phyloP scores from a whole-genome alignment of 1,140 invertebrate species.

The Zophobas morio region DNA sequence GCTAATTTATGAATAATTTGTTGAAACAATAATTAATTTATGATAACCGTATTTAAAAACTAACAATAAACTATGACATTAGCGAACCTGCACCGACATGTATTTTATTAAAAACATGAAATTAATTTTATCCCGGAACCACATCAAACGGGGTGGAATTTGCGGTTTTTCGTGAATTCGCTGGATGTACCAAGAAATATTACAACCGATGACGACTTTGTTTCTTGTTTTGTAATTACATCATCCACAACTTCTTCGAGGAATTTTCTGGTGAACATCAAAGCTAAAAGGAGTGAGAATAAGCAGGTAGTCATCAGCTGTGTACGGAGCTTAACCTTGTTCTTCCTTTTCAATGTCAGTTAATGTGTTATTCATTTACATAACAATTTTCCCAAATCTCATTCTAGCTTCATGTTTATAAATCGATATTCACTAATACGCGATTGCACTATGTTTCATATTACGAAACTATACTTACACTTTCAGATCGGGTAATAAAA shows the following conservation, averaged over 20 bases:
- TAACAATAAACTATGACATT: not conserved
- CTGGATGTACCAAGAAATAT: no score
- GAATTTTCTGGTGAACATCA: no score
- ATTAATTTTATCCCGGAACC: no score
- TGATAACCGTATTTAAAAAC: no score
- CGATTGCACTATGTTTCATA: not conserved
- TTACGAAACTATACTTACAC: not conserved
- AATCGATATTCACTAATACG: not conserved
- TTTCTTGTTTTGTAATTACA: not conserved
- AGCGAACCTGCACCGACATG: not conserved
- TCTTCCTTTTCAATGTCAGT: conserved; percentile 3
- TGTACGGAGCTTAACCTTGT: not conserved
- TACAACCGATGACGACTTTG: not conserved
- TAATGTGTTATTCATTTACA: conserved; percentile 2
- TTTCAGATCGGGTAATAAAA: not conserved
- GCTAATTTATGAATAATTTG: not conserved
- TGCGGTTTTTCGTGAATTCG: no score
- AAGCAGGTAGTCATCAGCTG: not conserved
- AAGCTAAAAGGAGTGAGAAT: not conserved
- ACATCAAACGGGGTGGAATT: no score
- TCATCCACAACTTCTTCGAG: not conserved
- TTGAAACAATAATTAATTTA: not conserved
- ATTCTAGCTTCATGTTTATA: not conserved
- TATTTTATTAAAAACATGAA: no score
- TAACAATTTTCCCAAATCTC: not conserved